Evolutionary conservation across 2,113 vertebrate species (phyloP).

Genomic region (Alethe castanea): DNA sequence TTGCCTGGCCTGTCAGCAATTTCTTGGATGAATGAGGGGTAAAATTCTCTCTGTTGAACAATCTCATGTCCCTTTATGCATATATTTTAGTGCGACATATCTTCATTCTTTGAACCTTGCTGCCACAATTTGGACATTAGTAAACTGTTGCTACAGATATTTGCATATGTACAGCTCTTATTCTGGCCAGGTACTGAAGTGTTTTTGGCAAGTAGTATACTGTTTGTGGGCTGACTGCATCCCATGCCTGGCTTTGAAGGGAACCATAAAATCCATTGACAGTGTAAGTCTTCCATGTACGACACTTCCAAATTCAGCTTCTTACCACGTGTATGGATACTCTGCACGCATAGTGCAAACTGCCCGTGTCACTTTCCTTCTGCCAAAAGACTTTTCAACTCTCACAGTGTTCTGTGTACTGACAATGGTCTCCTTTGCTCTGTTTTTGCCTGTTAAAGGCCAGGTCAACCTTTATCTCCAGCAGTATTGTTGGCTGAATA

Average conservation of each 20-base stretch:
- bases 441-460: neutral
- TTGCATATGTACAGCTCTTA: neutral
- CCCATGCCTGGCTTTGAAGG: neutral
- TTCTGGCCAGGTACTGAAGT: neutral
- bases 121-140: neutral
- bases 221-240: neutral
- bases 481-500: neutral
- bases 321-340: neutral
- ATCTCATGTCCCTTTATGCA: neutral
- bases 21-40: neutral
- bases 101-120: neutral
- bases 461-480: neutral
- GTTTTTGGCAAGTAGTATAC: neutral
- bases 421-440: neutral
- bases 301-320: neutral
- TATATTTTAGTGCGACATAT: neutral
- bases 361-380: neutral
- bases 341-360: neutral
- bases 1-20: neutral
- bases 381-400: neutral
- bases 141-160: neutral
- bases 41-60: neutral
- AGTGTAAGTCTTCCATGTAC: neutral
- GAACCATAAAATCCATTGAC: neutral
- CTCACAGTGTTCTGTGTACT: neutral